Base-by-base conservation (phyloP, 1,140 invertebrate species). In the Chironomus striatipennis region DNA sequence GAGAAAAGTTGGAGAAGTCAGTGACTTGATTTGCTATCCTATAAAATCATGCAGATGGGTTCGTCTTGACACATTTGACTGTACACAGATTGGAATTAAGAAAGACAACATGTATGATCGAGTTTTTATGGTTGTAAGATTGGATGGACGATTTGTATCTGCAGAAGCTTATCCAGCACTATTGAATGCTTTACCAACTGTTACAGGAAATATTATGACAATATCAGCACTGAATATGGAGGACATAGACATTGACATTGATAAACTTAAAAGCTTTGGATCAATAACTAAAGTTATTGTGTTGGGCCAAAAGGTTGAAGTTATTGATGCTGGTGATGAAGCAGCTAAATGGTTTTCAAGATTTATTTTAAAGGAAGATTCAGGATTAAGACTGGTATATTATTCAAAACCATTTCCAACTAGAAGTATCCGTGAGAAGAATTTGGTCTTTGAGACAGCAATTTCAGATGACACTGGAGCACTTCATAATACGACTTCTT, bases 301-400 rank as follows among this genome's bases (percentile, higher is more conserved):
- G 17, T 84, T 83, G 84, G 83, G 81, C 47, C 79, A 83, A 78
- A 73, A 80, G 0, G 82, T 86, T 7, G 76, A 81, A 6, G 81
- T 83, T 0, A 81, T 86, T 42, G 87, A 87, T 76, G 87, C 85
- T 75, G 86, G 87, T 21, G 86, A 88, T 74, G 86, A 87, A 78
- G 80, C 82, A 15, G 85, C 86, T 1, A 78, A 79, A 18, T 88
- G 86, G 86, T 75, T 87, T 21, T 87, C 86, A 0, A 81, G 84
- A 18, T 86, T 84, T 76, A 78, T 88, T 74, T 78, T 85, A n/a
- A 82, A 84, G 74, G 82, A 86, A 75, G 83, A 85, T 76, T 76
- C 75, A 3, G 87, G 85, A 24, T 78, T 87, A 9, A 79, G 86
- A 75, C 77, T 88, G 47, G 86, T 84, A 42, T 87, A 84, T 77